Evolutionary conservation across 2,113 vertebrate species (phyloP).

Genomic region (Cyanocitta stelleri): DNA sequence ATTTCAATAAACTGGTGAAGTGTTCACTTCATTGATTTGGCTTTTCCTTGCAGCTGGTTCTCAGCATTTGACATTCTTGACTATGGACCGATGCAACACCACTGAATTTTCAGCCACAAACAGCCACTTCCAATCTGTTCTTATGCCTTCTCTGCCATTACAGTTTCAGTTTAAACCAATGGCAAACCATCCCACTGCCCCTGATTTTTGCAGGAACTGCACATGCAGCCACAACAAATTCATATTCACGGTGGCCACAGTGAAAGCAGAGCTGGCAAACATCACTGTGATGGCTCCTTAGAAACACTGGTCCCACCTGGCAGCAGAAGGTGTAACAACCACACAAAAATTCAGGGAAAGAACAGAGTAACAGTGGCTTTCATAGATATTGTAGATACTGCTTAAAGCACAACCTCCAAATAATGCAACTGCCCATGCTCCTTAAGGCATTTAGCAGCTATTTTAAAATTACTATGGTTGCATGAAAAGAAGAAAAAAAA

Average conservation of each 20-base stretch:
- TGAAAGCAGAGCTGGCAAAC: background rate
- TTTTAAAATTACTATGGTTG: background rate
- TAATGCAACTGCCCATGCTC: background rate
- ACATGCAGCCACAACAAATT: background rate
- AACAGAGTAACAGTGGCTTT: background rate
- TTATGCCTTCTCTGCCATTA: background rate
- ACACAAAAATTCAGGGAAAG: background rate
- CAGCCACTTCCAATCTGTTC: background rate
- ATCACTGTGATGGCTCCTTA: background rate
- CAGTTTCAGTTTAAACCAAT: background rate
- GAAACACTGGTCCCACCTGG: background rate
- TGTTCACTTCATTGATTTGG: background rate
- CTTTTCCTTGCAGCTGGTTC: background rate
- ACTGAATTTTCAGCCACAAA: background rate
- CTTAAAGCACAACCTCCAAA: background rate
- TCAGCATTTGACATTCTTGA: background rate
- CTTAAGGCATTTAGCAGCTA: background rate
- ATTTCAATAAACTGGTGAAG: background rate
- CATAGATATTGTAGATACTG: background rate
- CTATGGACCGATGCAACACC: fast-evolving
- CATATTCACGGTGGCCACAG: background rate
- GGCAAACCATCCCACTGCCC: fast-evolving
- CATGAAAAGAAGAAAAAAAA: background rate
- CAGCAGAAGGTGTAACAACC: background rate
- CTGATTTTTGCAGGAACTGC: background rate